Base-by-base conservation (phyloP, 2,888 invertebrate species). In the Cheilosia variabilis region DNA sequence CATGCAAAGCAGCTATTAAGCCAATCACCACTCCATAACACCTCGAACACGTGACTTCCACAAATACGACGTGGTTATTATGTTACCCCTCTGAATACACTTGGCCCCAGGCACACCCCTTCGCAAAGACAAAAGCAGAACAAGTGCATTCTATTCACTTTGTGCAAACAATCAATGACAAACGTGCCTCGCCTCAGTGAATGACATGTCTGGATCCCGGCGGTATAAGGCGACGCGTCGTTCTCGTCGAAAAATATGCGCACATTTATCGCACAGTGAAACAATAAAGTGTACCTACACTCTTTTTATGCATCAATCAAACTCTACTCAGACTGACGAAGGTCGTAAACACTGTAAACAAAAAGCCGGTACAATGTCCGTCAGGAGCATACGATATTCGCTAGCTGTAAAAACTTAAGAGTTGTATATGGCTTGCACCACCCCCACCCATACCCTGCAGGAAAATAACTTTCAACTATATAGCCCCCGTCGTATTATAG, bases 121-220 rank as follows among this genome's bases (percentile, higher is more conserved):
- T 37, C 47, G 37, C 27, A 7, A 55, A 77, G 22, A 82, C 71
- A 66, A 72, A 68, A 37, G 9, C 63, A 58, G 17, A 52, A 27
- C 52, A 52, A 80, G 55, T 60, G 65, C 72, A 68, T 72, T 72
- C 37, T 47, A 69, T 69, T 60, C 50, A 52, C 43, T 57, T 55
- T 60, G 43, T 24, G 50, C 63, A 75, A 65, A 60, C 76, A 81
- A 81, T 82, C 82, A 77, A 77, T 82, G 68, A 24, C 69, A 55
- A 81, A 65, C 69, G 65, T 65, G 76, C 68, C 75, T 58, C 9
- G 47, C 43, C 55, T 68, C 31, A 63, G 60, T 65, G 37, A 71
- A n/a, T 65, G 65, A 52, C 37, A 37, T 47, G 76, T 66, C 62
- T 68, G 50, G 68, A 37, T 68, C 43, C 60, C 43, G 62, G 53